Evolutionary conservation across 2,113 vertebrate genomes (phyloP).

Genomic region (Scomber scombrus): DNA sequence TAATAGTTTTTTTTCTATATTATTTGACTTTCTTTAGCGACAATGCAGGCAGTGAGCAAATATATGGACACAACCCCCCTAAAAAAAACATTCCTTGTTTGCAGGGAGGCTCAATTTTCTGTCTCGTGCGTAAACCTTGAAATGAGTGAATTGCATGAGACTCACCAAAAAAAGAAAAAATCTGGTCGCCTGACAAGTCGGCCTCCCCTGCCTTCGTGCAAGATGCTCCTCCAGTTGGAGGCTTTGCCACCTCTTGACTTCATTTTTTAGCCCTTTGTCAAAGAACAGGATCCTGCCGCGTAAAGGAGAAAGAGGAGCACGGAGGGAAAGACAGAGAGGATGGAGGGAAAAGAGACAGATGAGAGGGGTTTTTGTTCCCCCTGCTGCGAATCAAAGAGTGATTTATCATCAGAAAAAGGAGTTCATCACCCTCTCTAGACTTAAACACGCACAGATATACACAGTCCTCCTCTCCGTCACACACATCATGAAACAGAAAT

Average conservation of each 20-base stretch:
- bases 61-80: no score
- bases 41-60: no score
- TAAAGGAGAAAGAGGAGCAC: conserved; percentile 59
- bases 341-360: conserved; percentile 48
- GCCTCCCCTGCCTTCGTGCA: conserved; percentile 52
- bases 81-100: no score
- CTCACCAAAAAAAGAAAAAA: neutral
- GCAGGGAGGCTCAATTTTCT: no score
- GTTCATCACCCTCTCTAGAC: conserved; percentile 38
- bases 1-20: no score
- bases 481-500: conserved; percentile 13
- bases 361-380: conserved; percentile 60
- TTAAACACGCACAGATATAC: conserved; percentile 12
- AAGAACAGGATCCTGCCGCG: conserved; percentile 50
- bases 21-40: no score
- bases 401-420: conserved; percentile 57
- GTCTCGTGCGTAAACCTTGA: neutral
- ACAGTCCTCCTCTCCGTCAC: neutral
- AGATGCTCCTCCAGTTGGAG: conserved; percentile 65
- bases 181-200: neutral
- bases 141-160: neutral
- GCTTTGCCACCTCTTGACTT: conserved; percentile 69
- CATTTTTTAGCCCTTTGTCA: conserved; percentile 78
- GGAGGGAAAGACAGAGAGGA: conserved; percentile 17
- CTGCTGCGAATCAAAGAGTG: conserved; percentile 51